These are phyloP conservation scores for Armadillidium nasatum DNA, from an alignment of 1,140 invertebrate genomes.

Conservation along the genomic window DNA sequence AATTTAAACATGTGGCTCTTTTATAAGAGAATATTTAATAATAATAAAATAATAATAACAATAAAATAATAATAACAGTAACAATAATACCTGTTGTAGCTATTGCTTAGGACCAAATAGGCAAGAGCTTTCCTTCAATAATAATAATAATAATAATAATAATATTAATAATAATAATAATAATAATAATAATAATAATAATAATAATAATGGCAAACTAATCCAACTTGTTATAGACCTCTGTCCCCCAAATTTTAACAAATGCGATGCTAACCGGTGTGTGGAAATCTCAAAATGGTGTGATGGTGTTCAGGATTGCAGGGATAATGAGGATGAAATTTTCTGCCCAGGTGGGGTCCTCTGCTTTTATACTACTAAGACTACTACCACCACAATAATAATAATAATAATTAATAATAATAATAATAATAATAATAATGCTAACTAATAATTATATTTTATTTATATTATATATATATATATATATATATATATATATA, in stretches of 20 bases:
- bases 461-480: background rate
- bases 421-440: conserved; percentile 13
- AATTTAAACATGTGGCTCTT: background rate
- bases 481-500: conserved; percentile 13
- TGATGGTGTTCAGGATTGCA: conserved; percentile 41
- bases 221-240: background rate
- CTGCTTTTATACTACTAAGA: conserved; percentile 14
- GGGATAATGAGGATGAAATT: conserved; percentile 8
- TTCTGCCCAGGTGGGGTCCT: background rate
- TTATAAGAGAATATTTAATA: too few relatives aligned
- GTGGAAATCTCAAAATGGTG: conserved; percentile 37
- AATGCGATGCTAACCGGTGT: conserved; percentile 42
- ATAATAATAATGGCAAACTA: background rate
- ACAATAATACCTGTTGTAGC: too few relatives aligned
- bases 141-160: too few relatives aligned
- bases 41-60: too few relatives aligned
- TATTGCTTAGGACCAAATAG: too few relatives aligned
- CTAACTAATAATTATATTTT: background rate
- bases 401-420: background rate
- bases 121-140: too few relatives aligned
- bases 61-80: too few relatives aligned
- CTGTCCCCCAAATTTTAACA: conserved; percentile 36
- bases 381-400: background rate
- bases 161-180: conserved; percentile 9
- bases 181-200: conserved; percentile 1